Evolutionary conservation across 2,888 invertebrate genomes (phyloP).

Genomic region (Vanessa cardui): DNA sequence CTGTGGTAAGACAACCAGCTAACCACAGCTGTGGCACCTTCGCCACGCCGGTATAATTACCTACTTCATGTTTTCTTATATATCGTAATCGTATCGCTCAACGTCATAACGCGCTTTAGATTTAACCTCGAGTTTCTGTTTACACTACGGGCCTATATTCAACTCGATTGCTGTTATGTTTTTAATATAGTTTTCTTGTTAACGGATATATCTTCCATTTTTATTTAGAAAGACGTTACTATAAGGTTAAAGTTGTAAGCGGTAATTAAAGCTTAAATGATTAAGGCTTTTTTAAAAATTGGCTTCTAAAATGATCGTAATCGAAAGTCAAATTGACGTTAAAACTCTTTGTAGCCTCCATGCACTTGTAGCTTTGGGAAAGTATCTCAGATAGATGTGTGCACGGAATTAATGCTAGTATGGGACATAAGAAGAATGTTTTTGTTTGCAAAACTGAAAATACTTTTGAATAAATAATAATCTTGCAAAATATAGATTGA

Average conservation of each 20-base stretch:
- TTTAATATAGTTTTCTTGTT: not conserved
- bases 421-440: not conserved
- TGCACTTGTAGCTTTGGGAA: constrained; percentile 13
- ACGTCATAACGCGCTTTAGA: constrained; percentile 2
- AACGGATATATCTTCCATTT: not conserved
- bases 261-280: constrained; percentile 1
- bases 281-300: not conserved
- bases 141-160: not conserved
- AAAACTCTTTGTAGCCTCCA: constrained; percentile 8
- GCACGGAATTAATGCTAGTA: constrained; percentile 10
- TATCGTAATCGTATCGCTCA: constrained; percentile 9
- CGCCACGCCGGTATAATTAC: not conserved
- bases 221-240: not conserved
- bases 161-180: not conserved
- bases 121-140: not conserved
- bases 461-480: not conserved
- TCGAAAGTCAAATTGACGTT: constrained; percentile 11
- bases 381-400: not conserved
- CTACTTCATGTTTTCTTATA: not conserved
- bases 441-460: not conserved
- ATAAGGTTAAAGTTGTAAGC: not conserved
- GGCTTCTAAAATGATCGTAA: constrained; percentile 5
- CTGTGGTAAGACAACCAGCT: constrained; percentile 83
- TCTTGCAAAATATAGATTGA: not conserved
- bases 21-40: constrained; percentile 3